A percentile compares a stretch with the other conserved stretches of the same genome.
Conservation (phyloP, 2,888 invertebrate genomes). For the Dorcus parallelipipedus region DNA sequence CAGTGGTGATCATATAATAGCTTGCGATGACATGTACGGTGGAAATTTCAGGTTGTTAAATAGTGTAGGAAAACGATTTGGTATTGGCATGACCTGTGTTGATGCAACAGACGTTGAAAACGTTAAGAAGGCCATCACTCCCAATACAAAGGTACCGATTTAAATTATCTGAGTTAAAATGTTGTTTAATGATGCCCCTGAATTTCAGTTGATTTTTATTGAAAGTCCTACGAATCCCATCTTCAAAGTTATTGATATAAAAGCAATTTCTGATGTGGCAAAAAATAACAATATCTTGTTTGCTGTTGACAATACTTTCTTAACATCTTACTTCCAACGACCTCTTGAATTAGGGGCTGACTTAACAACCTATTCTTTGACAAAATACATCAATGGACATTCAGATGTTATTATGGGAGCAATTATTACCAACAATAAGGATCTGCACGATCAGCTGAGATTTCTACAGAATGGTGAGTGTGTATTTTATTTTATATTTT, state of each 20-base stretch:
- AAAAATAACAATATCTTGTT: constrained; percentile 63
- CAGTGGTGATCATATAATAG: constrained; percentile 85
- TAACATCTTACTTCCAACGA: constrained; percentile 86
- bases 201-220: constrained; percentile 78
- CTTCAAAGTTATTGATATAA: constrained; percentile 85
- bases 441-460: constrained; percentile 66
- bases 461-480: constrained; percentile 83
- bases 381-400: constrained; percentile 99
- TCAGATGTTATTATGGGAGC: constrained; percentile 97
- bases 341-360: constrained; percentile 91
- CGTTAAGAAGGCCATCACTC: constrained; percentile 66
- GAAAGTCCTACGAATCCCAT: constrained; percentile 97
- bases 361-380: constrained; percentile 85
- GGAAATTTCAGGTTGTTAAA: constrained; percentile 77
- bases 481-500: constrained; percentile 1
- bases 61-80: constrained; percentile 58
- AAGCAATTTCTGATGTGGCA: constrained; percentile 62
- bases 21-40: constrained; percentile 92
- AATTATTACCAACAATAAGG: constrained; percentile 69
- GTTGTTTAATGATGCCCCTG: too few relatives aligned
- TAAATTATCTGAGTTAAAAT: not conserved
- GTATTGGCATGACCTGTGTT: constrained; percentile 72
- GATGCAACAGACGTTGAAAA: constrained; percentile 69
- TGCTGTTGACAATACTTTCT: constrained; percentile 92
- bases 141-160: constrained; percentile 76